phyloP scores from a whole-genome alignment of 2,113 vertebrate genomes.

The Lasiurus cinereus region DNA sequence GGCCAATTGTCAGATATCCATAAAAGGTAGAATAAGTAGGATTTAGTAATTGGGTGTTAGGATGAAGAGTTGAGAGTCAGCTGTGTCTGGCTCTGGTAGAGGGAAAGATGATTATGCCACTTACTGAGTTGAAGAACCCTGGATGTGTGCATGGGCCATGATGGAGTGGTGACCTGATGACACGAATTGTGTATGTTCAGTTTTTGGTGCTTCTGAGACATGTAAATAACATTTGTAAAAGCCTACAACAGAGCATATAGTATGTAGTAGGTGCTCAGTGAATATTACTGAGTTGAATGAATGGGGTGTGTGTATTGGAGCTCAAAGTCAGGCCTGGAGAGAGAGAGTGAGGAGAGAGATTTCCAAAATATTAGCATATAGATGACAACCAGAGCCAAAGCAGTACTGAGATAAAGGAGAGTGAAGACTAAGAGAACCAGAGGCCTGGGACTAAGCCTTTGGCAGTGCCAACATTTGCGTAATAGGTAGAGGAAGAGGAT shows the following conservation, averaged over 20 bases:
- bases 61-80: background rate
- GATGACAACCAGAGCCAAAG: background rate
- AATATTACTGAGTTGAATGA: background rate
- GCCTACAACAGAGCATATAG: background rate
- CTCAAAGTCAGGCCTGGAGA: background rate
- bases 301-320: background rate
- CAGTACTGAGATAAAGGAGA: background rate
- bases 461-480: background rate
- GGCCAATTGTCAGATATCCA: background rate
- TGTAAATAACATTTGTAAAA: background rate
- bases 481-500: background rate
- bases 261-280: background rate
- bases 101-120: background rate
- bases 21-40: background rate
- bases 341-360: background rate
- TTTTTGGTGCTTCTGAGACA: background rate
- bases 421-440: conserved; percentile 18
- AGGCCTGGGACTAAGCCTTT: background rate
- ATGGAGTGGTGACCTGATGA: background rate
- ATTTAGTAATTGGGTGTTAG: background rate
- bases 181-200: background rate
- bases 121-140: background rate
- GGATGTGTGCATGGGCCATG: background rate
- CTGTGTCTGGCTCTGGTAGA: background rate
- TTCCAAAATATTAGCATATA: background rate